Base-by-base conservation (phyloP, 2,888 invertebrate species). In the Gymnoscelis rufifasciata region DNA sequence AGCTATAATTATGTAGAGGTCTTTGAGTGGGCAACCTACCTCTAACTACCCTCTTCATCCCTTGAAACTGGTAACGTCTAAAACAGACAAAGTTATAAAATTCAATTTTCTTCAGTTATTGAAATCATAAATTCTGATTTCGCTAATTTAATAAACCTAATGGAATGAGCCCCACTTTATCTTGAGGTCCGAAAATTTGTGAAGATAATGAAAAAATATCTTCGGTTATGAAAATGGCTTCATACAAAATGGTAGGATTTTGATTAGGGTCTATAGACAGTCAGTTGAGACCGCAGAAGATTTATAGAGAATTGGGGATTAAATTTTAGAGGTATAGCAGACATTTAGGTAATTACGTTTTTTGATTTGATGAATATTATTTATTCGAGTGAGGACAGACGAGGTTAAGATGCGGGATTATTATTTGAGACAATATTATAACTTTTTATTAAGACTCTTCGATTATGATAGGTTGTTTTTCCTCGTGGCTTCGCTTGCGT, bases 81-180 rank as follows among this genome's bases (percentile, higher is more conserved):
- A 35, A 19, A 19, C 7, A 26, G 10, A 19, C 11, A 6, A 27
- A 13, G 30, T 40, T 15, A 41, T 33, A 37, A 43, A 49, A 51
- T 52, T 52, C 39, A 48, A 54, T 52, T 44, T 38, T 44, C 47
- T 42, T 44, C 41, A 47, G 42, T 47, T 54, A 52, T 47, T 39
- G 23, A 47, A 30, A 38, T 27, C 43, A 47, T 52, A 53, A 53
- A 53, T 52, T 48, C 38, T 44, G 49, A 37, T 49, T 54, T 45
- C 13, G 24, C 38, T 47, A 50, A 49, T 52, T 52, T 54, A 50
- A 50, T 52, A 51, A 49, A 47, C 33, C 7, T 43, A 54, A 52
- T 54, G 49, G 51, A 51, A 42, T 51, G 33, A 51, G 48, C 46
- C 42, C 12, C 15, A 41, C 31, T 12, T 31, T 42, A 43, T 43